Base-by-base conservation (phyloP, 2,888 invertebrate species). In the Phortica magna region DNA sequence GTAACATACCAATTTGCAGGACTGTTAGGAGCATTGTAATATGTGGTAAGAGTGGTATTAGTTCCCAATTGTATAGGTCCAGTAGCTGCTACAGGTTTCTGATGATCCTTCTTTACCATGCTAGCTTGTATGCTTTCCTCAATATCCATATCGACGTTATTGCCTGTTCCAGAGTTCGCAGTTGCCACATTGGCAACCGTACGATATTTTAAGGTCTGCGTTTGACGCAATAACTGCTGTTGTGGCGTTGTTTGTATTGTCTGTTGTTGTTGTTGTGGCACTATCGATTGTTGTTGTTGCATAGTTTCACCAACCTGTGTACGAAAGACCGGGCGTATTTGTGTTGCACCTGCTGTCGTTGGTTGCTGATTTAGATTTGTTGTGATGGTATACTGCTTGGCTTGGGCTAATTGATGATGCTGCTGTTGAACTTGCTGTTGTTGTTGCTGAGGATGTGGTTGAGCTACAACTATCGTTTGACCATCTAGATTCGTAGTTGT, bases 61-160 rank as follows among this genome's bases (percentile, higher is more conserved):
- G 83, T 78, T 6, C 81, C 83, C 14, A 82, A 42, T 61, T 78
- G 82, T 73, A 80, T 73, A 1, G 80, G 73, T 14, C 22, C 74
- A 79, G 43, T 31, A 75, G 81, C 57, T 76, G 83, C 72, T 2
- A 76, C 64, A 2, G 84, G 78, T 68, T 89, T 84, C 55, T 88
- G 87, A 42, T 91, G 91, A 42, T 91, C 89, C 75, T 91, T 91
- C 61, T 91, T 91, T 0, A 92, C 88, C 31, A 91, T 89, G 0
- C 89, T 90, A 0, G 92, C 91, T 79, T 91, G 90, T 48, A 92
- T 91, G 73, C 91, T 89, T 2, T 92, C 92, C 80, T 92, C 92
- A 48, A 92, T 80, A 74, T 92, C 92, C 59, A 90, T 76, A 6
- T 84, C 87, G 76, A 82, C 84, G 39, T 82, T 83, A 72, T 61